Evolutionary conservation across 2,113 vertebrate genomes (phyloP).

Genomic region (Accipiter virgatus): DNA sequence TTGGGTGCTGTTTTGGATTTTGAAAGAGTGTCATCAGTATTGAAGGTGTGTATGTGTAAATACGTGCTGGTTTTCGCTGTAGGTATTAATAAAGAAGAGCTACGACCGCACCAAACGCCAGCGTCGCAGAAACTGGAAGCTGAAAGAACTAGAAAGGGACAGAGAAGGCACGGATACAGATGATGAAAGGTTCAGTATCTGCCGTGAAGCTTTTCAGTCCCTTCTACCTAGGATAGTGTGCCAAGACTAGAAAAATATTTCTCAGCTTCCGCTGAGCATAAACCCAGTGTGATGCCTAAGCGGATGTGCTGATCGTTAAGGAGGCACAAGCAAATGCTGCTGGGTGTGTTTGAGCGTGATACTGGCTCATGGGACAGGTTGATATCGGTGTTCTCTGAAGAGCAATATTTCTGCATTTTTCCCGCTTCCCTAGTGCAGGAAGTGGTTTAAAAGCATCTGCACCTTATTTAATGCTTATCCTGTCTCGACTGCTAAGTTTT

Average conservation of each 20-base stretch:
- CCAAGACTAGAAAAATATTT: background rate
- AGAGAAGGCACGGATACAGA: conserved; percentile 83
- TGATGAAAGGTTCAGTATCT: conserved; percentile 84
- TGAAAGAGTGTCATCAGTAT: background rate
- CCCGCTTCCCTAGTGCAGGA: background rate
- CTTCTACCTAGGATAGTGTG: background rate
- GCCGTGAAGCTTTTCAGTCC: background rate
- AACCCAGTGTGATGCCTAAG: background rate
- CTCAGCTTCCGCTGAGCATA: background rate
- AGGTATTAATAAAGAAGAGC: conserved; percentile 96
- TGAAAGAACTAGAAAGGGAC: conserved; percentile 87
- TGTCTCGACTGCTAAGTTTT: background rate
- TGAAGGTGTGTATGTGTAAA: background rate
- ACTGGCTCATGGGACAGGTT: background rate
- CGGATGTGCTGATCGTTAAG: background rate
- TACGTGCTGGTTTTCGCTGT: background rate
- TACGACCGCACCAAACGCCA: conserved; percentile 87
- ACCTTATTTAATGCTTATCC: background rate
- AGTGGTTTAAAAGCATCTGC: background rate
- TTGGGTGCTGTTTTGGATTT: background rate
- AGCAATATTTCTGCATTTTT: background rate
- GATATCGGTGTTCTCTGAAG: background rate
- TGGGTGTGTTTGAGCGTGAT: background rate
- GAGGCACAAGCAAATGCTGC: background rate
- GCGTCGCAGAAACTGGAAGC: conserved; percentile 92